Conservation (phyloP, 2,113 vertebrate genomes). For the Heteronetta atricapilla region DNA sequence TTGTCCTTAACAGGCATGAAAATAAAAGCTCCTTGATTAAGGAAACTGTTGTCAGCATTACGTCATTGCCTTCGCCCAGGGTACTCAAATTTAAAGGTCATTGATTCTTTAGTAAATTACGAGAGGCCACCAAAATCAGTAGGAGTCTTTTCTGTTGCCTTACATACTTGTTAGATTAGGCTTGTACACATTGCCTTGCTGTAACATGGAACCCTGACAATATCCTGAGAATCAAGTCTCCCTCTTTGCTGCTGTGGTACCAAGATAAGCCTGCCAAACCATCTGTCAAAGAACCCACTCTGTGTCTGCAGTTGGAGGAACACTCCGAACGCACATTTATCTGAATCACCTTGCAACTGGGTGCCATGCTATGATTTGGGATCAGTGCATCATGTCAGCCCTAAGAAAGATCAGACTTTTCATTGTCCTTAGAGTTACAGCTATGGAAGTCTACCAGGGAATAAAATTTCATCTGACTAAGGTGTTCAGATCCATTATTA, state of each 20-base stretch:
- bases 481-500: background rate
- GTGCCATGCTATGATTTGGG: background rate
- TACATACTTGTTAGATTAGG: background rate
- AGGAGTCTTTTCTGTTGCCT: background rate
- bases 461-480: background rate
- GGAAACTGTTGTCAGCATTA: background rate
- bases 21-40: background rate
- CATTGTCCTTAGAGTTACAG: background rate
- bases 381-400: background rate
- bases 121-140: background rate
- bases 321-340: background rate
- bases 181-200: background rate
- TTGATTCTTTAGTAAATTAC: background rate
- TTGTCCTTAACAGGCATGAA: background rate
- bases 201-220: background rate
- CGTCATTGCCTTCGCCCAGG: background rate
- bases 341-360: background rate
- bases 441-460: background rate
- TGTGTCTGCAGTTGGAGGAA: accelerated
- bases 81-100: background rate
- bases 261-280: background rate
- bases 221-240: background rate
- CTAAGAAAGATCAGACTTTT: background rate
- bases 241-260: background rate
- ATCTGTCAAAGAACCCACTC: background rate